These are phyloP conservation scores for Urechis unicinctus DNA, from an alignment of 2,888 invertebrate genomes.

Conservation along the genomic window DNA sequence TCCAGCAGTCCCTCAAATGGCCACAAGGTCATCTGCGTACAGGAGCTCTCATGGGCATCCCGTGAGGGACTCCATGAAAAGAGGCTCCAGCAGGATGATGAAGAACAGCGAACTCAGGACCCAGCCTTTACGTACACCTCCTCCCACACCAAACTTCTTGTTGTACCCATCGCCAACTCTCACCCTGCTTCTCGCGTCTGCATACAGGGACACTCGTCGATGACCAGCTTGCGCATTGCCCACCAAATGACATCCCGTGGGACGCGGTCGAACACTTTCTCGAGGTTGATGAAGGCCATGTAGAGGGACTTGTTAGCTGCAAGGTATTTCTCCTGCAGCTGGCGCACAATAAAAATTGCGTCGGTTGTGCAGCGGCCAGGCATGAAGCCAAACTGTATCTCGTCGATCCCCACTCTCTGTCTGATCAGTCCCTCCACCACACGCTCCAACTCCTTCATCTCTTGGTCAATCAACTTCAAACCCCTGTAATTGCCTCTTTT, in stretches of 20 bases:
- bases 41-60: neutral
- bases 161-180: neutral
- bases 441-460: slow-evolving; percentile 1
- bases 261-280: slow-evolving; percentile 5
- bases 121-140: neutral
- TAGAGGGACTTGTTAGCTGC: neutral
- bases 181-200: neutral
- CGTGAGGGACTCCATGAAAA: neutral
- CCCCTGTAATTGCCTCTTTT: slow-evolving; percentile 1
- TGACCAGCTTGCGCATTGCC: neutral
- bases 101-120: neutral
- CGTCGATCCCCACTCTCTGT: neutral
- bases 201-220: neutral
- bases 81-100: neutral
- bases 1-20: neutral
- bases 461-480: slow-evolving; percentile 1
- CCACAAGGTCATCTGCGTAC: slow-evolving; percentile 2
- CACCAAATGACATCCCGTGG: neutral
- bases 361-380: slow-evolving; percentile 1
- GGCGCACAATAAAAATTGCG: no score
- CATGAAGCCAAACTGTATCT: slow-evolving; percentile 4
- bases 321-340: no score
- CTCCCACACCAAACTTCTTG: neutral
- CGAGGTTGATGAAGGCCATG: slow-evolving; percentile 2
- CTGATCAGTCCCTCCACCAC: slow-evolving; percentile 1